A percentile compares a stretch with the other conserved stretches of the same genome.
These are phyloP conservation scores for Bimastos eiseni DNA, from an alignment of 2,888 invertebrate genomes.

Conservation along the genomic window DNA sequence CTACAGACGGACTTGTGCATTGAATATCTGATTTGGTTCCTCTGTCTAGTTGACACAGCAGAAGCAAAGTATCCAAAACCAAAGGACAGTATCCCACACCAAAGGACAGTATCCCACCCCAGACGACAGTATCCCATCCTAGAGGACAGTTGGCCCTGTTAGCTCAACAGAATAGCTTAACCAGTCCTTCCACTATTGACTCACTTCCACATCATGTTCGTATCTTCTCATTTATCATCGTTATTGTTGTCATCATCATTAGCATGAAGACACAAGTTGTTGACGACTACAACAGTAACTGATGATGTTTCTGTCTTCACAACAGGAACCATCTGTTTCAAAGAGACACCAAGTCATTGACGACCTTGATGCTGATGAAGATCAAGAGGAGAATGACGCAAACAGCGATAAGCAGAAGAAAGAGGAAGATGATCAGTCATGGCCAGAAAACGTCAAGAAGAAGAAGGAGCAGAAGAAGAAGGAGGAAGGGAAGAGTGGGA, in stretches of 20 bases:
- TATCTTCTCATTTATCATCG: not conserved
- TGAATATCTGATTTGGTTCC: too few relatives aligned
- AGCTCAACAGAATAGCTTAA: not conserved
- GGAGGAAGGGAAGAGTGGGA: not conserved
- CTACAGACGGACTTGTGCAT: too few relatives aligned
- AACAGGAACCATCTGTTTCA: not conserved
- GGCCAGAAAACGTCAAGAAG: conserved; percentile 16
- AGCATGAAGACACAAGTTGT: not conserved
- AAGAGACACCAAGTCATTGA: not conserved
- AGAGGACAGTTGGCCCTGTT: too few relatives aligned
- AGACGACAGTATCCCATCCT: too few relatives aligned
- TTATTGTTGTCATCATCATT: not conserved
- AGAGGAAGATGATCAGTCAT: not conserved
- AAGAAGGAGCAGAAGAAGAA: conserved; percentile 20
- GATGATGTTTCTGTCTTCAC: not conserved
- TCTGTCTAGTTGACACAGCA: too few relatives aligned
- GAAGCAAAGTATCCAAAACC: too few relatives aligned
- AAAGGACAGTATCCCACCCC: too few relatives aligned
- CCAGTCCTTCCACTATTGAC: not conserved
- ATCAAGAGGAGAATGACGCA: not conserved
- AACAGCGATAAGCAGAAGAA: not conserved
- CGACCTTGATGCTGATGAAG: not conserved
- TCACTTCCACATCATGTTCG: not conserved
- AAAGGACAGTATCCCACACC: too few relatives aligned
- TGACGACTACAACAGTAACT: not conserved